These are phyloP conservation scores for Chloropsis cyanopogon DNA, from an alignment of 2,113 vertebrate species.

Conservation along the genomic window DNA sequence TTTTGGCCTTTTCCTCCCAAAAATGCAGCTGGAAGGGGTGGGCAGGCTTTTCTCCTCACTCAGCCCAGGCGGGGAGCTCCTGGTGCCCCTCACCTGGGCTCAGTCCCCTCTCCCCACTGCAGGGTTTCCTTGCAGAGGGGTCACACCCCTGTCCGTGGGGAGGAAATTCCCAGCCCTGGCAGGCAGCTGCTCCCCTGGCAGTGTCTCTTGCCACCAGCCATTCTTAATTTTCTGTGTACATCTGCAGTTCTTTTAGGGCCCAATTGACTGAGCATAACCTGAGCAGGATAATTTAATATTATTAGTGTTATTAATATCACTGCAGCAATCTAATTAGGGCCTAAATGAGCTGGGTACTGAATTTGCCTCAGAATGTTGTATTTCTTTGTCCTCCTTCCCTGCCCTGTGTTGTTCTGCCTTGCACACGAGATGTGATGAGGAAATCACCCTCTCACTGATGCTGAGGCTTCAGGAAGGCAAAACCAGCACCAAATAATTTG, in stretches of 20 bases:
- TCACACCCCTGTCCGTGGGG: accelerated
- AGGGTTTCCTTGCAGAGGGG: accelerated
- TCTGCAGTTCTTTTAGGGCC: neutral
- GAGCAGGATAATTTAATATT: neutral
- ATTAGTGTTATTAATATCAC: neutral
- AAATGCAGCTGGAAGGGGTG: neutral
- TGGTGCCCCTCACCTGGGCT: accelerated
- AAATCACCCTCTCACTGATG: neutral
- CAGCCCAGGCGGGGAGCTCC: neutral
- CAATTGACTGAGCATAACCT: neutral
- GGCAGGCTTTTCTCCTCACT: neutral
- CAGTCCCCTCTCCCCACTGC: neutral
- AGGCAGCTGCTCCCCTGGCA: neutral
- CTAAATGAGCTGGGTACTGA: neutral
- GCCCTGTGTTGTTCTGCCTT: neutral
- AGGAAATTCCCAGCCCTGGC: neutral
- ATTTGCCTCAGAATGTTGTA: neutral
- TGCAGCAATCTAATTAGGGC: neutral
- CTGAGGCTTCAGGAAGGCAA: neutral
- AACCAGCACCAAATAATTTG: neutral
- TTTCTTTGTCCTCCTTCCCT: neutral
- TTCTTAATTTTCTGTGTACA: neutral
- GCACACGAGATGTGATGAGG: neutral
- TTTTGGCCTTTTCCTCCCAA: neutral
- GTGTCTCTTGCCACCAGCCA: neutral